phyloP scores from a whole-genome alignment of 92 coral and sea anemone species.

The Metridium senile region DNA sequence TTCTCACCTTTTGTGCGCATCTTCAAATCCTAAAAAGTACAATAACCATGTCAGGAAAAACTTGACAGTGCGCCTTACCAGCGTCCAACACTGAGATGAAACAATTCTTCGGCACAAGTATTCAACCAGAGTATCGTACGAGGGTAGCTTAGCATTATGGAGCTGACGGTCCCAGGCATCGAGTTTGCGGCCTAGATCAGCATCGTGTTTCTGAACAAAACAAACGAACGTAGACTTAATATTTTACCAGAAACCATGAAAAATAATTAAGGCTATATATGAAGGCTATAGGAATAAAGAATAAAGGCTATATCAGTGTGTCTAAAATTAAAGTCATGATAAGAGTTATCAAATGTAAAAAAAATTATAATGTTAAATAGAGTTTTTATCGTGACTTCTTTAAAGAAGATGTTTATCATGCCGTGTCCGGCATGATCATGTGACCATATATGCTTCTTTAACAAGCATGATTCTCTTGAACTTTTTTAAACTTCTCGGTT shows the following conservation, averaged over 20 bases:
- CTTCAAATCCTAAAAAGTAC: constrained; percentile 48
- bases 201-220: constrained; percentile 7
- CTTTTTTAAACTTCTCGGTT: too few species aligned
- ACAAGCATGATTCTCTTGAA: too few species aligned
- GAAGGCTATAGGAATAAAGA: too few species aligned
- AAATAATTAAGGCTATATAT: neutral
- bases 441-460: too few species aligned
- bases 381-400: too few species aligned
- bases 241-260: neutral
- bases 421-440: too few species aligned
- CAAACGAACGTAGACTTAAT: neutral
- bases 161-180: constrained; percentile 36
- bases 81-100: constrained; percentile 25
- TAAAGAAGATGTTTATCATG: too few species aligned
- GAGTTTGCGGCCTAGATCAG: constrained; percentile 23
- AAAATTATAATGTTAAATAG: too few species aligned
- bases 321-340: too few species aligned
- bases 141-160: constrained; percentile 28
- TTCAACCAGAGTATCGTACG: constrained; percentile 49
- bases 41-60: constrained; percentile 33
- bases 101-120: constrained; percentile 52
- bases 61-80: constrained; percentile 19
- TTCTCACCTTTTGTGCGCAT: constrained; percentile 54
- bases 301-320: neutral
- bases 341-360: too few species aligned